Evolutionary conservation across 2,888 invertebrate species (phyloP).

Genomic region (Cheilosia urbana): DNA sequence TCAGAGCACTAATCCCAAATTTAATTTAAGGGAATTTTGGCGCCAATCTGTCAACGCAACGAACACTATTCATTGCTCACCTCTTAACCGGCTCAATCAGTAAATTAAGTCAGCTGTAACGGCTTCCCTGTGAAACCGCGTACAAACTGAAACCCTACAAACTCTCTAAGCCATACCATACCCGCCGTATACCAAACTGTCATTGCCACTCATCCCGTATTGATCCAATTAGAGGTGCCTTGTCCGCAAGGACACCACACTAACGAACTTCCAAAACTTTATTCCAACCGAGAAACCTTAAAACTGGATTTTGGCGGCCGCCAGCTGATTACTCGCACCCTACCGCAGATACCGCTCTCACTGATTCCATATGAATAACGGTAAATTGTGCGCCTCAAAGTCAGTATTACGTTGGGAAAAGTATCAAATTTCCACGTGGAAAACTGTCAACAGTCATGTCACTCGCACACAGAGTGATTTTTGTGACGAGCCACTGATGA

Average conservation of each 20-base stretch:
- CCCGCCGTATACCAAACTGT: conserved; percentile 42
- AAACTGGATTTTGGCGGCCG: conserved; percentile 55
- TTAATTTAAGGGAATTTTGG: conserved; percentile 41
- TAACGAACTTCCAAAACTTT: conserved; percentile 63
- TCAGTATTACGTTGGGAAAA: conserved; percentile 39
- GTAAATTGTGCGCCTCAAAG: conserved; percentile 43
- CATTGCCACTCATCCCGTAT: conserved; percentile 58
- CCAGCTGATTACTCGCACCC: conserved; percentile 34
- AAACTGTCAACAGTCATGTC: conserved; percentile 73
- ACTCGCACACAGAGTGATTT: conserved; percentile 35
- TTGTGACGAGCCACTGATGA: conserved; percentile 58
- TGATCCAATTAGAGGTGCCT: conserved; percentile 71
- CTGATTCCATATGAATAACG: conserved; percentile 56
- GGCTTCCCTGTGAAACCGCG: conserved; percentile 19
- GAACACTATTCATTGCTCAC: conserved; percentile 4
- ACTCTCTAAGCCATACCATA: conserved; percentile 12
- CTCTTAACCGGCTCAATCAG: conserved; percentile 52
- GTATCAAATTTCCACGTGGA: conserved; percentile 74
- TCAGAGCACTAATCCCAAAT: not conserved
- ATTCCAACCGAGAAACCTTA: conserved; percentile 57
- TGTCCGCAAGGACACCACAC: conserved; percentile 58
- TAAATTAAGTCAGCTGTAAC: conserved; percentile 57
- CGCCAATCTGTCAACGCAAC: conserved; percentile 52
- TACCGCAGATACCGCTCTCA: conserved; percentile 24
- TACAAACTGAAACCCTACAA: conserved; percentile 63